These are phyloP conservation scores for Coracias cyanogaster DNA, from an alignment of 2,797 vertebrate species.

Conservation along the genomic window DNA sequence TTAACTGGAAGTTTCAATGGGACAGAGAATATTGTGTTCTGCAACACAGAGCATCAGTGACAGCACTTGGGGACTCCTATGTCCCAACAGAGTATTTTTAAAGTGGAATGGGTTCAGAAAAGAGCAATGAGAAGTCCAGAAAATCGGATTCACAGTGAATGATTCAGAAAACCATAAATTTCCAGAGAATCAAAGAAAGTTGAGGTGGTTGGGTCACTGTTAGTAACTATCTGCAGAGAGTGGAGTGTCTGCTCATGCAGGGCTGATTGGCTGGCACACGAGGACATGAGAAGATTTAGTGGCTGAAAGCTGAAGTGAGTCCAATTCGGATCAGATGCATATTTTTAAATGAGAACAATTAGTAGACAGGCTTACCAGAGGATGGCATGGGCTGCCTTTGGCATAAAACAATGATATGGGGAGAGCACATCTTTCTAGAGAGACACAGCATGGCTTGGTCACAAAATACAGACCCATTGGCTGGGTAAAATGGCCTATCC, in stretches of 20 bases:
- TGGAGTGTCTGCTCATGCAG: neutral
- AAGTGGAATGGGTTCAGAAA: neutral
- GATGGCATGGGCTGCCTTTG: neutral
- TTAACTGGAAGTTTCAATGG: neutral
- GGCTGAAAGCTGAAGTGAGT: neutral
- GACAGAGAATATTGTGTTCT: neutral
- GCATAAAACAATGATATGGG: neutral
- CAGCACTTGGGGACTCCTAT: neutral
- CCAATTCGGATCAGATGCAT: neutral
- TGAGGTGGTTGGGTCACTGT: neutral
- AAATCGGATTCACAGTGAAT: neutral
- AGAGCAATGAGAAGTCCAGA: neutral
- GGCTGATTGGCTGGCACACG: accelerated
- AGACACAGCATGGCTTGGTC: neutral
- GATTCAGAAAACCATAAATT: neutral
- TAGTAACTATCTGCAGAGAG: neutral
- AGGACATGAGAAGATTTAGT: neutral
- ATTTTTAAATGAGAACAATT: neutral
- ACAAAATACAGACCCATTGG: neutral
- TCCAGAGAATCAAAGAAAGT: neutral
- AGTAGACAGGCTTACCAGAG: neutral
- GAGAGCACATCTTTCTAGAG: neutral
- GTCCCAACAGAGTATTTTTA: neutral
- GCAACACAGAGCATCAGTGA: neutral
- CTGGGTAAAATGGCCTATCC: neutral